Conservation (phyloP, 2,797 vertebrate genomes). For the Brachymystax lenok region DNA sequence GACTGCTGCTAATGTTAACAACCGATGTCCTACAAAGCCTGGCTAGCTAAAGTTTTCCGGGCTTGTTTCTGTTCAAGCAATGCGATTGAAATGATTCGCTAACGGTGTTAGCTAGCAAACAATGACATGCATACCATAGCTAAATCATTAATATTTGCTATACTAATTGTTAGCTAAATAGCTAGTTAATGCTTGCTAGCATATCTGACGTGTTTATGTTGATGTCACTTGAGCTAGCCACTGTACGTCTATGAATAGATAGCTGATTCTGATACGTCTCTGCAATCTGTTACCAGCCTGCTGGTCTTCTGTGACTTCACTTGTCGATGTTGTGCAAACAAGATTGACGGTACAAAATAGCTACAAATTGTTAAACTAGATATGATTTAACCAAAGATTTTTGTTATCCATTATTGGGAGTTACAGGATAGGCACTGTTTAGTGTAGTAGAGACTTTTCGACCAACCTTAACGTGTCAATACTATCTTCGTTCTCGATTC, state of each 20-base stretch:
- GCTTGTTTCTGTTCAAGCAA: background rate
- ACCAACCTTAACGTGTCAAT: too few species aligned
- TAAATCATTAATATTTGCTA: too few species aligned
- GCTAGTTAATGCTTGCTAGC: too few species aligned
- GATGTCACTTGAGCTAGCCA: background rate
- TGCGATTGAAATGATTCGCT: background rate
- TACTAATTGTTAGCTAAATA: too few species aligned
- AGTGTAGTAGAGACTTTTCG: too few species aligned
- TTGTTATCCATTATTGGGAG: too few species aligned
- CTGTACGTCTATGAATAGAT: background rate
- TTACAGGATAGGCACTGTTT: too few species aligned
- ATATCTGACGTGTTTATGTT: too few species aligned
- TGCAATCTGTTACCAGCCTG: background rate
- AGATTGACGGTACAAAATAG: background rate
- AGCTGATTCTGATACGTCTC: constrained; percentile 5
- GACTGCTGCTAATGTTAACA: background rate
- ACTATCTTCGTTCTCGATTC: too few species aligned
- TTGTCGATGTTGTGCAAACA: background rate
- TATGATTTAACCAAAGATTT: too few species aligned
- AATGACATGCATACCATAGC: too few species aligned
- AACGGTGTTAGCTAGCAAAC: background rate
- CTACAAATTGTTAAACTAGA: too few species aligned
- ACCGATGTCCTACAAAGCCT: background rate
- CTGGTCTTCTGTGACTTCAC: background rate
- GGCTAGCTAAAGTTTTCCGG: background rate